Percentiles rank a stretch among this genome's conserved stretches.
Evolutionary conservation across 2,113 vertebrate species (phyloP).

Genomic region (Leucoraja erinaceus): DNA sequence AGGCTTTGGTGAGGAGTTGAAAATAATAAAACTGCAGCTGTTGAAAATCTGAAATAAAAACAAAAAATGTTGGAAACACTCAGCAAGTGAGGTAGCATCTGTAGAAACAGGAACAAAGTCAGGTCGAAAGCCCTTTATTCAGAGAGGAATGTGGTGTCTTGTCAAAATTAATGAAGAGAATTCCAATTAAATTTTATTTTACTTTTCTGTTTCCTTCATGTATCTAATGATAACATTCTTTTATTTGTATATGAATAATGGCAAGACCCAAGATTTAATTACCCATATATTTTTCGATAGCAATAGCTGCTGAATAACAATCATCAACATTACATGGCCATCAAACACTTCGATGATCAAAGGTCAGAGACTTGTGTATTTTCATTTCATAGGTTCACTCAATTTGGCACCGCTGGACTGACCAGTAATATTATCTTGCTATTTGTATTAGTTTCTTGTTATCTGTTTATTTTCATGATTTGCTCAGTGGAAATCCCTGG

Average conservation of each 20-base stretch:
- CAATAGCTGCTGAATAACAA: background rate
- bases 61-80: no score
- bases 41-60: no score
- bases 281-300: background rate
- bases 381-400: background rate
- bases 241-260: background rate
- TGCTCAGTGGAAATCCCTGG: background rate
- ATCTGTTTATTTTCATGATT: background rate
- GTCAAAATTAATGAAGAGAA: background rate
- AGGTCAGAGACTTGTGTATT: background rate
- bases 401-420: background rate
- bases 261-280: background rate
- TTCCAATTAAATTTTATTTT: background rate
- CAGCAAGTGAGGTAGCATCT: no score
- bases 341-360: background rate
- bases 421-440: slow-evolving; percentile 6
- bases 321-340: slow-evolving; percentile 1
- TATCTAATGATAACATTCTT: background rate
- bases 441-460: background rate
- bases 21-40: no score
- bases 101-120: no score
- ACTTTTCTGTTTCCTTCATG: background rate
- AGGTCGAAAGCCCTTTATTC: no score
- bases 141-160: background rate
- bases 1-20: background rate